Base-by-base conservation (phyloP, 64 coral and sea anemone species). In the Actinia equina region DNA sequence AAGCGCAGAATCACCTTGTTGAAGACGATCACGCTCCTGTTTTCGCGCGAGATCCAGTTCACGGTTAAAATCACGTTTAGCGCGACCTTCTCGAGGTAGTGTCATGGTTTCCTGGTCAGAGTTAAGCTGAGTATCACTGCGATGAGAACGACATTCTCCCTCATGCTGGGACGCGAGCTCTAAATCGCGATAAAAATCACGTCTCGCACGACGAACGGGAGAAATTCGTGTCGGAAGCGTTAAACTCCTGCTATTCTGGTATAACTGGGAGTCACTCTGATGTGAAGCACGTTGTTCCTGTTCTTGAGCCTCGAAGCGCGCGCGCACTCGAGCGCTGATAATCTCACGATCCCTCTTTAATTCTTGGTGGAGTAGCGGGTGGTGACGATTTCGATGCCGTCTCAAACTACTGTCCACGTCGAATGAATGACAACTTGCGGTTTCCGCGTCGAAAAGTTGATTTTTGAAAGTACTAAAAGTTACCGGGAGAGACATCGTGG, bases 381-480 rank as follows among this genome's bases (percentile, higher is more conserved):
- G 83, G 14, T 85, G 83, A 42, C 53, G 83, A 43, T 85, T 55
- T 4, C 83, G 83, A 63, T 58, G n/a, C 4, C 53, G 5, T 16
- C 52, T 54, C 19, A 52, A 43, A 62, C 55, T 58, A 6, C 17
- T 53, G 19, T 60, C 25, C 49, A 43, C 51, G 20, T 53, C 51
- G 8, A 27, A 85, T 43, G 83, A 85, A 9, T 63, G 52, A 57
- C 52, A 85, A n/a, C 83, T 85, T 63, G 55, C 83, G 49, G 83
- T 85, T 52, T 85, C 79, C 19, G 41, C 54, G 17, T 91, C 90
- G 23, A 71, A 85, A 19, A 78, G 74, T 26, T 77, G 79, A 5
- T 59, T 60, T 51, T 86, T 79, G 44, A 92, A 92, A 20, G 85
- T 92, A 44, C 44, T 87, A 59, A 92, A 92, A 30, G 81, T 92